Percentiles rank a stretch among this genome's conserved stretches.
Evolutionary conservation across 1,140 invertebrate species (phyloP).

Genomic region (Prorops nasuta): DNA sequence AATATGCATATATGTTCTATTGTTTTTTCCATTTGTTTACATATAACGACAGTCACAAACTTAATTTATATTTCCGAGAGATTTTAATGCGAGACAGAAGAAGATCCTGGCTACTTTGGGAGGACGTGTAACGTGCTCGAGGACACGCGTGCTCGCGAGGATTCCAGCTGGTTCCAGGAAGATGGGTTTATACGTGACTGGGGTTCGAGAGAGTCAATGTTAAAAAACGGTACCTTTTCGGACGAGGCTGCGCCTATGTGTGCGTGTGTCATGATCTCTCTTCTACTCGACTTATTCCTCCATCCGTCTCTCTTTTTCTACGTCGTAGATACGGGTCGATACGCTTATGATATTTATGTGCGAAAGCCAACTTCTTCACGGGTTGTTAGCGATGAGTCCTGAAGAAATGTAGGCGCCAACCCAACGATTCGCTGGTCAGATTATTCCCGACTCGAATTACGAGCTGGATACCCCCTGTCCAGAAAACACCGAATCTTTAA

Average conservation of each 20-base stretch:
- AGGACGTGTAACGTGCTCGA: conserved; percentile 4
- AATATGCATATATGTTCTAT: not conserved
- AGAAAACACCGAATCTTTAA: not conserved
- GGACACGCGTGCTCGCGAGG: conserved; percentile 4
- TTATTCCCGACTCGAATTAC: conserved; percentile 14
- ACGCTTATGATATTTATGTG: conserved; percentile 12
- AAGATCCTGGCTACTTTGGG: not conserved
- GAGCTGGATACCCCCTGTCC: not conserved
- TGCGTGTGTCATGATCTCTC: too few relatives aligned
- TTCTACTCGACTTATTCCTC: too few relatives aligned
- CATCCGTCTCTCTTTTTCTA: too few relatives aligned
- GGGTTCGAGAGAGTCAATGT: not conserved
- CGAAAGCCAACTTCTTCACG: conserved; percentile 3
- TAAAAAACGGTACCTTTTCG: not conserved
- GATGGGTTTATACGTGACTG: conserved; percentile 8
- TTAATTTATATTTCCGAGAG: not conserved
- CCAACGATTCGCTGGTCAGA: not conserved
- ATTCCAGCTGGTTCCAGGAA: conserved; percentile 9
- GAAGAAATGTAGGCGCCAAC: conserved; percentile 25
- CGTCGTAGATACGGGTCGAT: not conserved
- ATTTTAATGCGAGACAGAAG: not conserved
- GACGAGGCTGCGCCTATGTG: not conserved
- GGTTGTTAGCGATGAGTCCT: conserved; percentile 1
- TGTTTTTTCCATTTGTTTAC: not conserved
- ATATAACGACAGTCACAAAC: too few relatives aligned